Percentiles rank a stretch among this genome's conserved stretches.
These are phyloP conservation scores for Lonchura striata DNA, from an alignment of 2,113 vertebrate species.

Conservation along the genomic window DNA sequence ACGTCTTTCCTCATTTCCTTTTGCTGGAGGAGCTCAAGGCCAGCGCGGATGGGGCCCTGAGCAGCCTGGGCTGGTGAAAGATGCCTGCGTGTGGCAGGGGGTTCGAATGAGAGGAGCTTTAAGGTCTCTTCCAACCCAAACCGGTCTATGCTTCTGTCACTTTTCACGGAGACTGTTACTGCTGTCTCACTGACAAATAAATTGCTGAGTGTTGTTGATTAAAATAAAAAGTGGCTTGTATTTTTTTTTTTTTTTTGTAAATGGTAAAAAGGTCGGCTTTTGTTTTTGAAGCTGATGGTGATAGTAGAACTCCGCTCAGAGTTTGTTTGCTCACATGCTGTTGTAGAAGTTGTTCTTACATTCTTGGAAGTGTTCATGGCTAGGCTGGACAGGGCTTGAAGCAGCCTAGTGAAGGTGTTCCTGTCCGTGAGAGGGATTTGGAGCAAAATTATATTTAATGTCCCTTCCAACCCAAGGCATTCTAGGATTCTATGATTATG, in stretches of 20 bases:
- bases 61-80: background rate
- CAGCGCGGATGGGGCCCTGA: background rate
- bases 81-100: background rate
- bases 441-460: background rate
- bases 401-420: background rate
- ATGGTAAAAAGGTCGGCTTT: background rate
- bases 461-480: background rate
- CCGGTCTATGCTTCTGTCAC: background rate
- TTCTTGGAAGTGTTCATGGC: background rate
- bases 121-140: background rate
- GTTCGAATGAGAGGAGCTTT: background rate
- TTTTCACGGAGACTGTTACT: background rate
- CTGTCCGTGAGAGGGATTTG: background rate
- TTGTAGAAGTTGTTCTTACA: background rate
- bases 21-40: background rate
- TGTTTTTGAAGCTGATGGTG: background rate
- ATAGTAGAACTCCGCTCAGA: background rate
- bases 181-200: background rate
- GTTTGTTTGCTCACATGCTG: background rate
- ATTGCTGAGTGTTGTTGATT: background rate
- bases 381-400: background rate
- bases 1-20: background rate
- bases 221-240: background rate
- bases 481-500: rapidly evolving
- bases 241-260: background rate